Conservation (phyloP, 2,797 vertebrate genomes). For the Epinephelus coioides region DNA sequence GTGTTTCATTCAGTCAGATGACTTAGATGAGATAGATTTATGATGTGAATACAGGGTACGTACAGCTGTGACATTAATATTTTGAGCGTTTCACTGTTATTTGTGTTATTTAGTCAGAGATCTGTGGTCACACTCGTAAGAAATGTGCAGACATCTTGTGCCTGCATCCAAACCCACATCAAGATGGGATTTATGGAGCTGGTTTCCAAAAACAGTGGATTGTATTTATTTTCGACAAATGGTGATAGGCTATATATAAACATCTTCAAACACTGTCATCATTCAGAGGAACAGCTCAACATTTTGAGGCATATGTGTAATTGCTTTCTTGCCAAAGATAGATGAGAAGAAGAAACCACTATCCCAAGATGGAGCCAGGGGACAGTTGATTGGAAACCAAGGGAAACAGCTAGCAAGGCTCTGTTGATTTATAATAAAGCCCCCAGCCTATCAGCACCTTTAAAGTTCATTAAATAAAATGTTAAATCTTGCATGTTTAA, state of each 20-base stretch:
- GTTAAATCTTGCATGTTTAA: not conserved
- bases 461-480: not conserved
- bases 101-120: slow-evolving; percentile 6
- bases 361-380: not conserved
- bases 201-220: not conserved
- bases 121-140: not conserved
- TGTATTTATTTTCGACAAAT: not conserved
- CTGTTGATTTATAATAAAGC: not conserved
- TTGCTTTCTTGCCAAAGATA: not conserved
- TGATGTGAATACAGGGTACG: not conserved
- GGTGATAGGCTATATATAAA: not conserved
- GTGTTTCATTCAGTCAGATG: slow-evolving; percentile 27
- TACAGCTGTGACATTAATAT: not conserved
- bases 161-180: slow-evolving; percentile 2
- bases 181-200: not conserved
- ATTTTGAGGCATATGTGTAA: not conserved
- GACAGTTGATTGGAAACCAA: not conserved
- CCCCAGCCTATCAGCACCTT: not conserved
- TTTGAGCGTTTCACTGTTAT: slow-evolving; percentile 1
- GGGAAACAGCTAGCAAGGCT: too few species aligned
- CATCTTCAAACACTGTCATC: not conserved
- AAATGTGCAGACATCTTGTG: not conserved
- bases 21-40: slow-evolving; percentile 23
- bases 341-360: not conserved
- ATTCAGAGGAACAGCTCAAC: slow-evolving; percentile 2